Evolutionary conservation across 2,113 vertebrate species (phyloP).

Genomic region (Eurypyga helias): DNA sequence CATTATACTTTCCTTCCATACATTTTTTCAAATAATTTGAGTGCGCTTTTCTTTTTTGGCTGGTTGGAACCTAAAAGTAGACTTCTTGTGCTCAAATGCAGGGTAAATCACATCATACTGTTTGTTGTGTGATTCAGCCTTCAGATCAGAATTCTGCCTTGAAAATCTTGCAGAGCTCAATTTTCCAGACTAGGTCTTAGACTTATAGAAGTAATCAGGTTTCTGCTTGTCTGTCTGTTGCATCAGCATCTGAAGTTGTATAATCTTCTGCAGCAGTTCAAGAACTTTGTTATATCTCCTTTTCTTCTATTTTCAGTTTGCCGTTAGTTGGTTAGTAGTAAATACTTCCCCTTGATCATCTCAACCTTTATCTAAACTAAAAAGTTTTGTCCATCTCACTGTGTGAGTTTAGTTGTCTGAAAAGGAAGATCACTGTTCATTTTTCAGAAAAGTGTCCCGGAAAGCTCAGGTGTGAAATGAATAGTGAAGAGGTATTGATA

Average conservation of each 20-base stretch:
- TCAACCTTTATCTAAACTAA: not conserved
- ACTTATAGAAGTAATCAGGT: not conserved
- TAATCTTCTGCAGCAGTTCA: not conserved
- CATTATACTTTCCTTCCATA: not conserved
- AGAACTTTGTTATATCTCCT: not conserved
- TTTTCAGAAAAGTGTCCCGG: not conserved
- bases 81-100: not conserved
- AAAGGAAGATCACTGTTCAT: not conserved
- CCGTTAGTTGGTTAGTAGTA: not conserved
- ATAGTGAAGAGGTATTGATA: not conserved
- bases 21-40: not conserved
- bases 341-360: not conserved
- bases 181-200: not conserved
- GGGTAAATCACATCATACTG: not conserved
- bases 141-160: not conserved
- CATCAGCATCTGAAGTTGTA: not conserved
- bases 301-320: not conserved
- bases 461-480: not conserved
- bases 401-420: not conserved
- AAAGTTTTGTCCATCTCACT: not conserved
- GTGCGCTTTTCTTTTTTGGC: not conserved
- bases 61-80: not conserved
- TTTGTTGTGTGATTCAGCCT: not conserved
- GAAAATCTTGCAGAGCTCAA: not conserved
- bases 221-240: not conserved